Base-by-base conservation (phyloP, 2,888 invertebrate species). In the Trissolcus japonicus region DNA sequence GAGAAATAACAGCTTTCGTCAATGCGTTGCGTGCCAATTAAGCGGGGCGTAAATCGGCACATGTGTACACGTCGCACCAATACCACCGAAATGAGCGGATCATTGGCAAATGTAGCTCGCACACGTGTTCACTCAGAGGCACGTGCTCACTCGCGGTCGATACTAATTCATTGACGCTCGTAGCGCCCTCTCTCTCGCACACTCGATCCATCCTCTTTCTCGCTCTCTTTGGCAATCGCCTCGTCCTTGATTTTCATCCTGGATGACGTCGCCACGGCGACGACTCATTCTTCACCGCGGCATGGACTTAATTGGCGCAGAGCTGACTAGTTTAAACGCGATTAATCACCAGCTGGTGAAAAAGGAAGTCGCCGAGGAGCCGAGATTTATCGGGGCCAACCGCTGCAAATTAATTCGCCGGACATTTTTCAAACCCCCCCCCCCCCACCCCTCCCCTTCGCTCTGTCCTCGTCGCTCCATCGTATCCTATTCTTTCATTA, bases 271-370 rank as follows among this genome's bases (percentile, higher is more conserved):
- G 77, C 65, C 72, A 66, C 68, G 62, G 65, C 79, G 65, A 77
- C 69, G 76, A 76, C 77, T 80, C 81, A 79, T 79, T 76, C 78
- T 68, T 73, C 57, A 63, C 69, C 72, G 48, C 62, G 56, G 61
- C 68, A 72, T 81, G 82, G 83, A 84, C 82, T 87, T 87, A 87
- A 88, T 87, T 86, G 87, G 84, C 85, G 84, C 85, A 81, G 81
- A 83, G 85, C 84, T 85, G 84, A 85, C 85, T 85, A 86, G 86
- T 87, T 87, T 86, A 85, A 86, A 85, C 83, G 84, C 86, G 85
- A 87, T 87, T 88, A 88, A 87, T 88, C 88, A 85, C 82, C 77
- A 82, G 80, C 80, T 81, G 76, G 81, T 82, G 65, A 71, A 76
- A 79, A 80, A 79, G 80, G 67, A 75, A 80, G 79, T 79, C 82